Evolutionary conservation across 2,888 invertebrate species (phyloP), one percentile per base, ranked within the genome.

Genomic region (Drosophila pegasa): DNA sequence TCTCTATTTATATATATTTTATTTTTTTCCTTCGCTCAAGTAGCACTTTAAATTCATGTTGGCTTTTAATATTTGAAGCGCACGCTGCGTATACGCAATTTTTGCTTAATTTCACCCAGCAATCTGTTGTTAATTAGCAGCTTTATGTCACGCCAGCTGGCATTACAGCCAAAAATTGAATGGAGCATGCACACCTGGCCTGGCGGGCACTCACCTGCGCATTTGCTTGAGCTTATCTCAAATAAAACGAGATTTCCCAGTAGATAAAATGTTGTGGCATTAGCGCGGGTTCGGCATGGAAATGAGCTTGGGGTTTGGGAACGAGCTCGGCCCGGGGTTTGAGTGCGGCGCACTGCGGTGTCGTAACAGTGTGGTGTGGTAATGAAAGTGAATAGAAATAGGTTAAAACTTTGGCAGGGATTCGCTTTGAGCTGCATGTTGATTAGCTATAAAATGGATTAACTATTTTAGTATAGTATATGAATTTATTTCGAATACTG

Each of bases 1-100:
- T 54, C 12, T 18, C 6, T 16, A 25, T 2, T 25, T 37, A 18
- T 35, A 5, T 54, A 10, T 12, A 2, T n/a, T 14, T 16, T 16
- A 1, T 12, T 29, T n/a, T 16, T 14, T 51, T 38, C 27, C 10
- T 51, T 38, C 27, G 10, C 20, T 18, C 35, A 65, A 76, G 74
- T 65, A 62, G 65, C 74, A 75, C 85, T 87, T 84, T 72, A 81
- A 87, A 87, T 87, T 75, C 85, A 75, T 68, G 62, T 64, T 72
- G 45, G 60, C n/a, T 84, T 84, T 80, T 61, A 82, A 84, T 71
- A 75, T 62, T 55, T 40, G n/a, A 69, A 75, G 52, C 59, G 62
- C 70, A 51, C 63, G 43, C 14, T 70, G 79, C 79, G 84, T 77
- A 82, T 86, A 56, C 86, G 72, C 58, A 75, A 71, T 62, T 22